Evolutionary conservation across 30 jellyfish, hydroid and myxozoan species (phyloP).

Genomic region (Pelagia noctiluca): DNA sequence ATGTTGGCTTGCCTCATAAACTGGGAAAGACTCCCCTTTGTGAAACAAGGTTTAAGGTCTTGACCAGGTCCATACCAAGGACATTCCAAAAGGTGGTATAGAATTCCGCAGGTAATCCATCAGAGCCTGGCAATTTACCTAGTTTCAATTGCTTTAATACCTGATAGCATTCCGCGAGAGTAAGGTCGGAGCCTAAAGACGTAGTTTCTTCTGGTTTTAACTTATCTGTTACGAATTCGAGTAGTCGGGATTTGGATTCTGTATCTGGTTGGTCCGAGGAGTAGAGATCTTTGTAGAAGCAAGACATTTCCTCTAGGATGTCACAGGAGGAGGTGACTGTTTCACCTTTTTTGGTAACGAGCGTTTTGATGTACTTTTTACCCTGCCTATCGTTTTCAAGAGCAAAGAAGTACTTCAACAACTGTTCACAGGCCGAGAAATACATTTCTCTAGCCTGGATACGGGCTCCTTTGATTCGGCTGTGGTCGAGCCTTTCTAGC

Average conservation of each 20-base stretch:
- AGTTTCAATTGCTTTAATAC: conserved; percentile 1
- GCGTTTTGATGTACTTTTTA: neutral
- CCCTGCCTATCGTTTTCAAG: neutral
- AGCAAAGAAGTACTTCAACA: neutral
- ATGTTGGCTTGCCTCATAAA: conserved; percentile 40
- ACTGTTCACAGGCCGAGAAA: neutral
- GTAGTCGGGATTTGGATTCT: too few relatives aligned
- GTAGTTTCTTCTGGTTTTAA: too few relatives aligned
- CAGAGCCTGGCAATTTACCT: conserved; percentile 30
- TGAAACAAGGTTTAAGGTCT: neutral
- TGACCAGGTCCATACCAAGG: conserved; percentile 1
- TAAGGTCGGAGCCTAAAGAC: too few relatives aligned
- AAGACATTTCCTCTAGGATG: neutral
- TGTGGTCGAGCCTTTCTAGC: neutral
- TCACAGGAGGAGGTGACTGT: neutral
- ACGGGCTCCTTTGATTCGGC: neutral
- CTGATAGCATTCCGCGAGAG: neutral
- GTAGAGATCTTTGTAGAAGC: neutral
- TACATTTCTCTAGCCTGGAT: neutral
- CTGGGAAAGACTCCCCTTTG: neutral
- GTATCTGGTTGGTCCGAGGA: too few relatives aligned
- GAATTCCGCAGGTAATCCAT: conserved; percentile 24
- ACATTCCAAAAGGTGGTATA: conserved; percentile 26
- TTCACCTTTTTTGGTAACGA: neutral
- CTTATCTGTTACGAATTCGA: too few relatives aligned